Evolutionary conservation across 2,797 vertebrate genomes (phyloP), one percentile per base, ranked within the genome.

Genomic region (Enteromius paludinosus): DNA sequence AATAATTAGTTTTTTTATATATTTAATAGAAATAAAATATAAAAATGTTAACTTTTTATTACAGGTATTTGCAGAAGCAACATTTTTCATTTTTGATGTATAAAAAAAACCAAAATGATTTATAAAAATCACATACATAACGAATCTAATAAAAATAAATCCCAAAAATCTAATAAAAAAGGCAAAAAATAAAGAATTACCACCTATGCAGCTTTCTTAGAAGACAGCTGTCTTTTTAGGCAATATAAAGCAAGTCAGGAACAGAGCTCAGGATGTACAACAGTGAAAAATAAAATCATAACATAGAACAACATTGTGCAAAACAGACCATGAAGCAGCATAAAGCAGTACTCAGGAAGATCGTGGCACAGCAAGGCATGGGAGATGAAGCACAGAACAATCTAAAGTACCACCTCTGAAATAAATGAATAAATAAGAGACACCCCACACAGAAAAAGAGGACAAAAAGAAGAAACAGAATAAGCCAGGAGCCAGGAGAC

Each of bases 371-470:
- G 62, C 54, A 73, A 72, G n/a, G 59, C n/a, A 64, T 5, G 56
- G 15, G 45, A 64, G 45, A 81, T 41, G 59, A 35, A 49, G 61
- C 61, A 64, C 18, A 23, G 30, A 78, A 70, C 76, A 83, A 68
- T 78, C 70, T 5, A 81, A 54, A 65, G 52, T 47, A 73, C 59
- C 11, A 62, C 69, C 52, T 47, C 52, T 61, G 38, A 71, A 45
- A 71, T 52, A 85, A 83, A 84, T 78, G 23, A 87, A 86, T 86
- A 84, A 83, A 61, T 74, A 70, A 86, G 70, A 81, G 72, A 73
- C 62, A 69, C 62, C 35, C 66, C 28, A 81, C 59, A 82, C 30
- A 68, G 74, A 81, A 56, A 77, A 62, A 25, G 18, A 83, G 61
- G 65, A 84, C 41, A 56, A 78, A 69, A 70, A 64, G 28, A 66